Percentiles rank a stretch among this genome's conserved stretches.
phyloP scores from a whole-genome alignment of 1,140 invertebrate species.

The Heliconius hermathena region DNA sequence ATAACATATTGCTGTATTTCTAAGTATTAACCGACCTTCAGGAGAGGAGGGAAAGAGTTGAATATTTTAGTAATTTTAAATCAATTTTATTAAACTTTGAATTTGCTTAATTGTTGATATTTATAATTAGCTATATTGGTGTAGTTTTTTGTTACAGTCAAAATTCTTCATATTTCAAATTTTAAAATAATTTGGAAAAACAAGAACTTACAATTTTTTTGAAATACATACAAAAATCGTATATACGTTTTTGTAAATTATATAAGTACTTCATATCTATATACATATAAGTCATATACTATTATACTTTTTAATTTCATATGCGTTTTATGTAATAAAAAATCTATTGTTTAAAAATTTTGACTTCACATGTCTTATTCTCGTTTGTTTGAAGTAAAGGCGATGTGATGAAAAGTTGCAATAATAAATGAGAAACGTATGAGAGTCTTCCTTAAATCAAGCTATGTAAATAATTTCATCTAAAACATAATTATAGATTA shows the following conservation, averaged over 20 bases:
- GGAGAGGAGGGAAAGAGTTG: neutral
- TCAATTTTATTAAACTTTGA: neutral
- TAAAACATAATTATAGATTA: neutral
- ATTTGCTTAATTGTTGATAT: too few species aligned
- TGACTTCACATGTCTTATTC: neutral
- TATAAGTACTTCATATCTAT: neutral
- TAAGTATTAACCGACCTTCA: slow-evolving; percentile 26
- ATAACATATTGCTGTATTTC: slow-evolving; percentile 35
- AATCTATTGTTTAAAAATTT: neutral
- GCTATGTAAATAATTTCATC: neutral
- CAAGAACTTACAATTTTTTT: too few species aligned
- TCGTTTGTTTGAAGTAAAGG: neutral
- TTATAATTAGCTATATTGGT: too few species aligned
- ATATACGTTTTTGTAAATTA: neutral
- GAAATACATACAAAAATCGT: neutral
- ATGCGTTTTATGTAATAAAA: neutral
- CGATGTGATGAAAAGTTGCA: neutral
- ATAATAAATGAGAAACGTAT: neutral
- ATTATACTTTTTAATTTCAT: neutral
- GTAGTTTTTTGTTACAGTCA: too few species aligned
- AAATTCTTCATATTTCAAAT: too few species aligned
- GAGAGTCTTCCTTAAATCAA: neutral
- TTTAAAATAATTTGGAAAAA: neutral
- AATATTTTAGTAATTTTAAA: neutral
- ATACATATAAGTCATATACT: too few species aligned